Base-by-base conservation (phyloP, 2,888 invertebrate species). In the Sycophila texana region DNA sequence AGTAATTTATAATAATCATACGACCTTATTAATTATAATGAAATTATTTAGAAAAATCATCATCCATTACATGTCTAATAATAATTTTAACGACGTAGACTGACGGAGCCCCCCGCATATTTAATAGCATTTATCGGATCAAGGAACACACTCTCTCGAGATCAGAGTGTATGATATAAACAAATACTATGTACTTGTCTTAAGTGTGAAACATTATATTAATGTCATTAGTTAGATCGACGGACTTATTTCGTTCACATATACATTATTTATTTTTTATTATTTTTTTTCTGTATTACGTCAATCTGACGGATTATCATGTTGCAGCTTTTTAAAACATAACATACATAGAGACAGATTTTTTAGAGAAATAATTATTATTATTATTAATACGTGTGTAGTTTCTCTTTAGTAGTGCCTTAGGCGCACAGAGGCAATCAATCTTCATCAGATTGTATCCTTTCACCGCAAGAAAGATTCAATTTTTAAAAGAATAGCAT, bases 121-220 rank as follows among this genome's bases (percentile, higher is more conserved):
- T 73, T 58, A 60, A 66, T 81, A 81, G 76, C 68, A 53, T 76
- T 74, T 39, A 61, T 77, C 74, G 74, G 74, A 76, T 79, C 71
- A 76, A 81, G 78, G 78, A 74, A 81, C 76, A 71, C 74, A 76
- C 75, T 81, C 79, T 79, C 66, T 79, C 77, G 81, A 79, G 79
- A 81, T 79, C 81, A 81, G 79, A 81, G 81, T 79, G 81, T 81
- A 81, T 81, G 81, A 79, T 81, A 76, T 81, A 26, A 75, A 81
- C 70, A 66, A 78, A 75, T 78, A 78, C 76, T 81, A 65, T 73
- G 73, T 81, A 78, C 78, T 78, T 81, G 78, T 81, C 53, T 76
- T 75, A 71, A 78, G 68, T 81, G 81, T 81, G 78, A 60, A 81
- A 73, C 72, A 72, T 75, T 74, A 65, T 71, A 53, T 79, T 55